Evolutionary conservation across 2,797 vertebrate species (phyloP).

Genomic region (Liasis olivaceus): DNA sequence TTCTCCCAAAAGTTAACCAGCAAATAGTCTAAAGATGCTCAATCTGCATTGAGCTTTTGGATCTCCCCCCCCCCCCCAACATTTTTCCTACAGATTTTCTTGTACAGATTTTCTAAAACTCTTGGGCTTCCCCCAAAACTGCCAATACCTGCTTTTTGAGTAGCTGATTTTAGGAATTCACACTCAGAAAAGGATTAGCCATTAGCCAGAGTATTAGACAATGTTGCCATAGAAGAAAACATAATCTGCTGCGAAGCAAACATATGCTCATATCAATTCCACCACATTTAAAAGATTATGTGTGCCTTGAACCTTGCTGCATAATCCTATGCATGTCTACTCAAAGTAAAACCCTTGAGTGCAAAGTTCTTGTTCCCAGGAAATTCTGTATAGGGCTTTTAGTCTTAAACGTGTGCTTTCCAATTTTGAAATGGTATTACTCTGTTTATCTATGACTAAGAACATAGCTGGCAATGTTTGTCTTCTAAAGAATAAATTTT

Average conservation of each 20-base stretch:
- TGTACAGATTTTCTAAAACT: background rate
- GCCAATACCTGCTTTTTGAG: background rate
- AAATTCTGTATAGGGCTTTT: background rate
- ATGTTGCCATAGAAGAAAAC: background rate
- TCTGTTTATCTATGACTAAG: background rate
- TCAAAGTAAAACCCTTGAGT: background rate
- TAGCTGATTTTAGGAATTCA: background rate
- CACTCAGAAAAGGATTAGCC: background rate
- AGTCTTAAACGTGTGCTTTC: constrained; percentile 13
- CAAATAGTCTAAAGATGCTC: background rate
- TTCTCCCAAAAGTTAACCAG: background rate
- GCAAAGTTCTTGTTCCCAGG: background rate
- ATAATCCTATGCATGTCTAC: background rate
- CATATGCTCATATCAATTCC: background rate
- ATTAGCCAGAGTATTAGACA: background rate
- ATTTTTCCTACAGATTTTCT: background rate
- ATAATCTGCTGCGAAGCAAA: background rate
- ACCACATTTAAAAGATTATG: background rate
- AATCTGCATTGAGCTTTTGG: background rate
- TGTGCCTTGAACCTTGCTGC: background rate
- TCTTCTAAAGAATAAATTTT: background rate
- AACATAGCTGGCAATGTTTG: background rate
- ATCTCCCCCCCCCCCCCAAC: background rate
- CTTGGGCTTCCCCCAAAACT: background rate
- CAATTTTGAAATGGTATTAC: background rate